These are phyloP conservation scores for Tapirus terrestris DNA, from an alignment of 2,113 vertebrate genomes.

Conservation along the genomic window DNA sequence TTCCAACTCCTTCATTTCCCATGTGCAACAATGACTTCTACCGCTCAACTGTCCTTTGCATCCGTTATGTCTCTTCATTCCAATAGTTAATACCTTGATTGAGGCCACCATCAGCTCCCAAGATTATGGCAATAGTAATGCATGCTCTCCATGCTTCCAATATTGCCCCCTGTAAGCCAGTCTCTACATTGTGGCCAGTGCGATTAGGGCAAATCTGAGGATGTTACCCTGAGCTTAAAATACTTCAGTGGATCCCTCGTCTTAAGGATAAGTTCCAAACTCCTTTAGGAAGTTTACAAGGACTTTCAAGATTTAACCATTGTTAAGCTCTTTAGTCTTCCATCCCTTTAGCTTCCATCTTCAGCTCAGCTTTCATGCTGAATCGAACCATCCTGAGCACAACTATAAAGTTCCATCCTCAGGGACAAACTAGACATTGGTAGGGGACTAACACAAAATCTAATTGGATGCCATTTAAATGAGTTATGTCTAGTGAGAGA, in stretches of 20 bases:
- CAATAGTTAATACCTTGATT: neutral
- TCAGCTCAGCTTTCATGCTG: neutral
- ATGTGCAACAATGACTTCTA: neutral
- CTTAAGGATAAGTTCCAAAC: neutral
- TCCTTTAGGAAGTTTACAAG: neutral
- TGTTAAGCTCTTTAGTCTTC: neutral
- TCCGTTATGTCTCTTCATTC: neutral
- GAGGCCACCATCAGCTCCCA: neutral
- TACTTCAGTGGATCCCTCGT: neutral
- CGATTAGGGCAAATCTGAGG: neutral
- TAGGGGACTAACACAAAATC: neutral
- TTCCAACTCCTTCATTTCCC: neutral
- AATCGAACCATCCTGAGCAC: neutral
- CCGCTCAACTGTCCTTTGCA: neutral
- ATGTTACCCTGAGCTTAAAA: neutral
- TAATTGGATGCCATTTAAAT: neutral
- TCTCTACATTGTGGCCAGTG: neutral
- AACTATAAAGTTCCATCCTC: neutral
- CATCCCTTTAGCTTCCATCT: neutral
- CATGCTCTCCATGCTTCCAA: neutral
- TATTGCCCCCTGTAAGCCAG: neutral
- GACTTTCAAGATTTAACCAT: neutral
- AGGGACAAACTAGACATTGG: neutral
- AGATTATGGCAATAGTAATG: neutral
- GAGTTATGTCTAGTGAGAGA: neutral